A percentile compares a stretch with the other conserved stretches of the same genome.
Conservation (phyloP, 2,113 vertebrate species). For the Dicrurus megarhynchus region DNA sequence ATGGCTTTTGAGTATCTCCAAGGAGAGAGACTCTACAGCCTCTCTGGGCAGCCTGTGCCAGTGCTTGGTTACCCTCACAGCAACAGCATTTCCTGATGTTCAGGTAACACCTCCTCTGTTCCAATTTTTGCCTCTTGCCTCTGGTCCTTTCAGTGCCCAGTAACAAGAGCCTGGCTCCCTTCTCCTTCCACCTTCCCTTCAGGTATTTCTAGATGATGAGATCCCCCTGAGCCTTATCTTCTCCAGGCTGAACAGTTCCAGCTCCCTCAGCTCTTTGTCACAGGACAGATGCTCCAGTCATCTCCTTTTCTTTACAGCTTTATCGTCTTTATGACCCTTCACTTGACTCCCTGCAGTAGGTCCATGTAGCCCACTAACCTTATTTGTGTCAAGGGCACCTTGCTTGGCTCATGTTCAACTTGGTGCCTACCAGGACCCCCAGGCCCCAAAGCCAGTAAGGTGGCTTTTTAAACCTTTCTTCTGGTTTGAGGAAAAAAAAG, state of each 20-base stretch:
- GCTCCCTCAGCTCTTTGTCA: background rate
- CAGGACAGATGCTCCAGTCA: background rate
- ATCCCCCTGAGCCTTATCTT: background rate
- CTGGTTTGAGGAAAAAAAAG: background rate
- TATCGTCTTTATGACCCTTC: background rate
- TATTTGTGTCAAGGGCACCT: background rate
- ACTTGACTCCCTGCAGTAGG: background rate
- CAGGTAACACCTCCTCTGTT: background rate
- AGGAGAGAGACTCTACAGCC: background rate
- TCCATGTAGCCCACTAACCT: background rate
- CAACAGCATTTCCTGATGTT: background rate
- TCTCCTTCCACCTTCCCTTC: background rate
- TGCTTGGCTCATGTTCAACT: background rate
- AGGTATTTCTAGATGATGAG: background rate
- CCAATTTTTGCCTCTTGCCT: background rate
- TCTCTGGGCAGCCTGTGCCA: background rate
- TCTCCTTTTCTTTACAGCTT: background rate
- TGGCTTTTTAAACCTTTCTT: background rate
- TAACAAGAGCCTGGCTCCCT: background rate
- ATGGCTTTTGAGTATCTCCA: background rate
- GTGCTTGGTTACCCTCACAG: background rate
- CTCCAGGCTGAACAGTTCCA: background rate
- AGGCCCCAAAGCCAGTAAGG: background rate
- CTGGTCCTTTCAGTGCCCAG: background rate
- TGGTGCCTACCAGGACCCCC: background rate